phyloP scores from a whole-genome alignment of 2,113 vertebrate species.

The Himantopus leucocephalus region DNA sequence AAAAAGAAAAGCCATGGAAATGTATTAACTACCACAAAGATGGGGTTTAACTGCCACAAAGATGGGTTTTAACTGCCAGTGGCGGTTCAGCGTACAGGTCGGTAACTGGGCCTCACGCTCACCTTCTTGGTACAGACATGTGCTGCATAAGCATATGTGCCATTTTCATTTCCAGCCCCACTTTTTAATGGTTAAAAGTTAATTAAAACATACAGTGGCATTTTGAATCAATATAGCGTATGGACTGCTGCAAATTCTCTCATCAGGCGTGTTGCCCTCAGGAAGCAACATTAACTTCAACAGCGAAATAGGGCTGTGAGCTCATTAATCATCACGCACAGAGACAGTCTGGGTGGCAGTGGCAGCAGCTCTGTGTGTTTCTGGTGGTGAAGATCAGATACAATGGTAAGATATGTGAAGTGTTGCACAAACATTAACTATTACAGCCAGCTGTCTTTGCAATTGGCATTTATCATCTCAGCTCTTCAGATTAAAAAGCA shows the following conservation, averaged over 20 bases:
- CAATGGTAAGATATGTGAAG: conserved; percentile 30
- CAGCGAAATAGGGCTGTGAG: conserved; percentile 61
- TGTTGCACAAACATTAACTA: conserved; percentile 46
- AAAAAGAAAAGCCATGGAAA: conserved; percentile 8
- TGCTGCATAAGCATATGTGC: conserved; percentile 26
- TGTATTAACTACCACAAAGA: conserved; percentile 2
- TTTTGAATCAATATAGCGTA: conserved; percentile 68
- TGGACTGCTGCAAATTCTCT: conserved; percentile 65
- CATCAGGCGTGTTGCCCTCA: conserved; percentile 63
- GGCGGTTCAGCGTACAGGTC: neutral
- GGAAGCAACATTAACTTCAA: conserved; percentile 69
- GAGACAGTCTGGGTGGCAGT: conserved; percentile 40
- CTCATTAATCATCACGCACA: conserved; percentile 60
- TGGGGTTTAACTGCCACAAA: neutral
- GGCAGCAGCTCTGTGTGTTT: conserved; percentile 30
- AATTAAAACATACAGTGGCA: conserved; percentile 67
- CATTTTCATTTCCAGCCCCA: conserved; percentile 31
- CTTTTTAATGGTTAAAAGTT: conserved; percentile 58
- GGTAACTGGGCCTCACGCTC: neutral
- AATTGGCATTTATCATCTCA: conserved; percentile 1
- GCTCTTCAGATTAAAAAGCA: neutral
- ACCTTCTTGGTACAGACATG: conserved; percentile 15
- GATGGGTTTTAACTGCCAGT: neutral
- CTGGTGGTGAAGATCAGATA: conserved; percentile 12
- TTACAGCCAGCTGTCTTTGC: conserved; percentile 39